Conservation (phyloP, 2,888 invertebrate genomes). For the Alloscopus bannaensis region DNA sequence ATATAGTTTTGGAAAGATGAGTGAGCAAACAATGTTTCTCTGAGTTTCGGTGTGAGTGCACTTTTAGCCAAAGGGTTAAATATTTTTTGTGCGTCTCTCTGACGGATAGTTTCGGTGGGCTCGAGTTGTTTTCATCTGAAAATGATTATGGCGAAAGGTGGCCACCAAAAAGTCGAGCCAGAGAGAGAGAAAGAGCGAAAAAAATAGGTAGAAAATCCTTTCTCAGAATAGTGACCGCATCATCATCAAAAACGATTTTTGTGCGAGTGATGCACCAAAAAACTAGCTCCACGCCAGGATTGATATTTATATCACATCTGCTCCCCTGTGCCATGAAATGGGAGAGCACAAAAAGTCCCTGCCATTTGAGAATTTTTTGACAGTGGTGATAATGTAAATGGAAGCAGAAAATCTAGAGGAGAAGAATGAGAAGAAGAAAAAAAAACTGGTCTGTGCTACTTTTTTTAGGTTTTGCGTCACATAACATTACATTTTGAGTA, state of each 20-base stretch:
- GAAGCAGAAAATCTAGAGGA: too few relatives aligned
- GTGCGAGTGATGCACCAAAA: conserved; percentile 57
- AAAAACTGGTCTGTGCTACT: conserved; percentile 74
- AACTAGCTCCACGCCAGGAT: conserved; percentile 56
- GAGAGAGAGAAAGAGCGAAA: too few relatives aligned
- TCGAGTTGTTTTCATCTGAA: conserved; percentile 41
- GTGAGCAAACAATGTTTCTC: conserved; percentile 53
- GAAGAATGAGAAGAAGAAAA: too few relatives aligned
- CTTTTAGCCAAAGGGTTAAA: conserved; percentile 60
- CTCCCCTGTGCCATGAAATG: conserved; percentile 69
- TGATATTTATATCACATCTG: conserved; percentile 70
- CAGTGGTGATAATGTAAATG: conserved; percentile 73
- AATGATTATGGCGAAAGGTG: conserved; percentile 56
- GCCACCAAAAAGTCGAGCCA: conserved; percentile 36
- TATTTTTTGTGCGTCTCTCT: conserved; percentile 23
- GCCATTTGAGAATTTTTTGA: conserved; percentile 74
- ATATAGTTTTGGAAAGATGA: neutral
- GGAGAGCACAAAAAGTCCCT: too few relatives aligned
- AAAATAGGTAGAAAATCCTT: conserved; percentile 48
- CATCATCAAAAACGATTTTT: conserved; percentile 15
- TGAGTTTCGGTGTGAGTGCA: conserved; percentile 27
- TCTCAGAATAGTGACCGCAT: conserved; percentile 58
- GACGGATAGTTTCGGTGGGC: conserved; percentile 12
- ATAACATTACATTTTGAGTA: conserved; percentile 65
- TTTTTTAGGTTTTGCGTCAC: conserved; percentile 73